Base-by-base conservation (phyloP, 2,113 vertebrate genomes). In the Strix uralensis region DNA sequence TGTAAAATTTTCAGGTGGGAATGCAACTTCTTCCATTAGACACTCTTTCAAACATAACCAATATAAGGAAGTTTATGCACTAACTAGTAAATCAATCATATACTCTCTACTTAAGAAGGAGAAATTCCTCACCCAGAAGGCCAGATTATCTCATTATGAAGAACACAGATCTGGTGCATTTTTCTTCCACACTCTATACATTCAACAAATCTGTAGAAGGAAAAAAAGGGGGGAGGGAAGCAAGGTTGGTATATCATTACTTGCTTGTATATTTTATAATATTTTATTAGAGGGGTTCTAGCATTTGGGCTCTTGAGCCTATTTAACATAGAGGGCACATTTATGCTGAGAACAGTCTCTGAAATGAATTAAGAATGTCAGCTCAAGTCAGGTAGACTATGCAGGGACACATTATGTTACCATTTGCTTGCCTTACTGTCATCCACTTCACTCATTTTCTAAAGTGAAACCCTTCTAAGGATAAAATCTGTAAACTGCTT, bases 121-220 rank as follows among this genome's bases (percentile, higher is more conserved):
- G 72, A 88, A 89, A 92, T 54, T 91, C 57, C 99, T 99, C 75
- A 99, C 99, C 99, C 99, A 69, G 98, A 97, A 11, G 99, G 99
- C 99, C 99, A 99, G 96, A 99, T 99, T 69, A 98, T 98, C 72
- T 99, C 99, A 91, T 99, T 97, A 97, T 99, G 99, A 96, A 99
- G 98, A 81, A 99, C 99, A 95, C 99, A 99, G 96, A 99, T 99
- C 98, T 99, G 99, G 95, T 99, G 99, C 99, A 99, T 99, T 98
- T 99, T 99, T 97, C 99, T 98, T 95, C 99, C 99, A 84, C 99
- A 99, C 86, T 99, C 99, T 34, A 94, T 98, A 98, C 99, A 99
- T 98, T 99, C 99, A 97, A 99, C 98, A 97, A 99, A 99, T 86
- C 99, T 99, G 95, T 46, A 97, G 81, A 93, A 75, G 20, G 78